Evolutionary conservation across 2,797 vertebrate species (phyloP).

Genomic region (Ptychobarbus kaznakovi): DNA sequence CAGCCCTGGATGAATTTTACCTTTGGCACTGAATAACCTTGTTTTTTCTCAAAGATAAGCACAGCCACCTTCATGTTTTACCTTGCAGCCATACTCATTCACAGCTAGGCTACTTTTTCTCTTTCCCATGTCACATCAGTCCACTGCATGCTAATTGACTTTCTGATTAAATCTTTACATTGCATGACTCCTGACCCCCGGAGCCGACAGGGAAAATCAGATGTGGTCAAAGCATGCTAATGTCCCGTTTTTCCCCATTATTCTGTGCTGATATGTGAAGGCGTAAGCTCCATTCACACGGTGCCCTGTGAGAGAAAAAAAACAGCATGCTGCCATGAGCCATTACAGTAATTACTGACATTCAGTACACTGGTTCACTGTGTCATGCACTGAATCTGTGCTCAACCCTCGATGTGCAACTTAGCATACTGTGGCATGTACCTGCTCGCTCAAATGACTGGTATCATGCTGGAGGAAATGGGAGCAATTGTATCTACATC

Average conservation of each 20-base stretch:
- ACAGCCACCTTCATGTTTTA: slow-evolving; percentile 13
- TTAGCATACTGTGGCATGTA: slow-evolving; percentile 18
- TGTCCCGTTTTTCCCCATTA: slow-evolving; percentile 1
- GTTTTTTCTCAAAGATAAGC: slow-evolving; percentile 12
- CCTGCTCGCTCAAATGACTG: not conserved
- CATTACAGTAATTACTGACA: slow-evolving; percentile 12
- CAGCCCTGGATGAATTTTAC: not conserved
- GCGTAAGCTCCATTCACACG: not conserved
- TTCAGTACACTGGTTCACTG: not conserved
- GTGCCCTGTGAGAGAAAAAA: not conserved
- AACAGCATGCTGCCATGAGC: not conserved
- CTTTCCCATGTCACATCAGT: not conserved
- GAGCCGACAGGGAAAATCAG: slow-evolving; percentile 5
- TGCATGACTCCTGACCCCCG: slow-evolving; percentile 27
- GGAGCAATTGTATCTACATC: slow-evolving; percentile 37
- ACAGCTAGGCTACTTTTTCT: not conserved
- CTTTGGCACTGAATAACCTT: slow-evolving; percentile 14
- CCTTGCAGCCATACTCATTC: not conserved
- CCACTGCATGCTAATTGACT: slow-evolving; percentile 18
- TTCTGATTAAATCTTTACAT: slow-evolving; percentile 43
- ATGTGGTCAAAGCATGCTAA: slow-evolving; percentile 23
- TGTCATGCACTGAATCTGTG: not conserved
- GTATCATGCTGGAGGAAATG: slow-evolving; percentile 13
- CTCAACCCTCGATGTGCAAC: not conserved
- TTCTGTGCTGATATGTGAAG: not conserved